phyloP scores from a whole-genome alignment of 1,140 invertebrate genomes.

The Armadillidium nasatum region DNA sequence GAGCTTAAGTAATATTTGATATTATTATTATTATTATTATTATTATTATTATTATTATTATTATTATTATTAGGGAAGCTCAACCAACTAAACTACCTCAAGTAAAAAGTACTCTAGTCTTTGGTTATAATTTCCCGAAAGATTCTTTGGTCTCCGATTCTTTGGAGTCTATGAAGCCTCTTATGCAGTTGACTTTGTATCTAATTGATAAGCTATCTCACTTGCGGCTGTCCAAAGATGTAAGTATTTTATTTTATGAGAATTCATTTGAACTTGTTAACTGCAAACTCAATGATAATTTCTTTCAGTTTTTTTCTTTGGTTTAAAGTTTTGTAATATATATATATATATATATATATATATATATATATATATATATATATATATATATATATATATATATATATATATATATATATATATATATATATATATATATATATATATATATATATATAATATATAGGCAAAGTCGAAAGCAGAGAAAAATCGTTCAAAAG shows the following conservation, averaged over 20 bases:
- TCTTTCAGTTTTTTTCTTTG: too few relatives aligned
- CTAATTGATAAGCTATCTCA: slow-evolving; percentile 84
- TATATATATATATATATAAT: too few relatives aligned
- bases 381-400: too few relatives aligned
- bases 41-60: background rate
- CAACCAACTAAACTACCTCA: slow-evolving; percentile 38
- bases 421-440: too few relatives aligned
- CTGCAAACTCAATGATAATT: too few relatives aligned
- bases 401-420: too few relatives aligned
- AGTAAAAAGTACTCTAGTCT: slow-evolving; percentile 30
- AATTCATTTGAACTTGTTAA: too few relatives aligned
- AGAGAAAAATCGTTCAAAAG: slow-evolving; percentile 54
- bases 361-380: too few relatives aligned
- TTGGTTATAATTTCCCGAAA: slow-evolving; percentile 41
- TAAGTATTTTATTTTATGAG: background rate
- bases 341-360: too few relatives aligned
- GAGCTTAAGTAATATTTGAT: too few relatives aligned
- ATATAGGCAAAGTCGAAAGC: slow-evolving; percentile 49
- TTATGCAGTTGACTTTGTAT: slow-evolving; percentile 85
- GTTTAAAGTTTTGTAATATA: too few relatives aligned
- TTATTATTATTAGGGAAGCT: slow-evolving; percentile 23
- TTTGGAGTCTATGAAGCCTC: slow-evolving; percentile 68
- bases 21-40: too few relatives aligned
- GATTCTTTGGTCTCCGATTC: slow-evolving; percentile 53
- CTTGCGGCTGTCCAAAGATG: slow-evolving; percentile 86